Evolutionary conservation across 2,888 invertebrate species (phyloP), one percentile per base, ranked within the genome.

Genomic region (Drosophila ustulata): DNA sequence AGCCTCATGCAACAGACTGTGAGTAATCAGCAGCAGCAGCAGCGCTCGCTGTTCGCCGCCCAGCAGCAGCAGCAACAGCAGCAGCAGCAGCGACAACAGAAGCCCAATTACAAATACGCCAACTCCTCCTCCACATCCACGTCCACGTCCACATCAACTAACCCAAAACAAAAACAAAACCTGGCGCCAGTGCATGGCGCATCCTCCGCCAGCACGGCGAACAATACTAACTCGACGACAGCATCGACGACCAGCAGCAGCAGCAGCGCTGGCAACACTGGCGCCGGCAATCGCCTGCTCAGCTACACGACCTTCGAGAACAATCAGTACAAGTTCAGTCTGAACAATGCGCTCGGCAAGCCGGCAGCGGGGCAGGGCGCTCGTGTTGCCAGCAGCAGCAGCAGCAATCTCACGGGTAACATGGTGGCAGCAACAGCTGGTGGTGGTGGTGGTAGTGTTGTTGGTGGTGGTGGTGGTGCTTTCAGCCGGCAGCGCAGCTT

Each of bases 281-380:
- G 69, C 73, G 73, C 78, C 75, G 83, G 84, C 71, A 91, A 91
- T 78, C 92, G 91, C 57, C 82, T 92, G 79, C 89, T 92, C 82
- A 92, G 91, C 85, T 92, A 92, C 82, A 93, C 92, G 52, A 91
- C 92, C 68, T 92, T 92, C 80, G 91, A 92, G 87, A 92, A 92
- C 79, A 92, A 92, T 85, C 93, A 93, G 75, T 92, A 93, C 87
- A 92, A 92, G 85, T 92, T 93, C 85, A 92, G 92, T 73, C 76
- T 93, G 78, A 92, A 91, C 78, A 91, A 91, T 86, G 91, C 85
- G 45, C 84, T 89, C 68, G 89, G 83, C 59, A 83, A 78, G 18
- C 18, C 1, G 62, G 71, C 75, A 26, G 57, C 63, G 63, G 75
- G 62, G 62, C 74, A 53, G 47, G 67, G 71, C 66, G 69, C 69